Evolutionary conservation across 1,140 invertebrate genomes (phyloP).

Genomic region (Orchestia grillus): DNA sequence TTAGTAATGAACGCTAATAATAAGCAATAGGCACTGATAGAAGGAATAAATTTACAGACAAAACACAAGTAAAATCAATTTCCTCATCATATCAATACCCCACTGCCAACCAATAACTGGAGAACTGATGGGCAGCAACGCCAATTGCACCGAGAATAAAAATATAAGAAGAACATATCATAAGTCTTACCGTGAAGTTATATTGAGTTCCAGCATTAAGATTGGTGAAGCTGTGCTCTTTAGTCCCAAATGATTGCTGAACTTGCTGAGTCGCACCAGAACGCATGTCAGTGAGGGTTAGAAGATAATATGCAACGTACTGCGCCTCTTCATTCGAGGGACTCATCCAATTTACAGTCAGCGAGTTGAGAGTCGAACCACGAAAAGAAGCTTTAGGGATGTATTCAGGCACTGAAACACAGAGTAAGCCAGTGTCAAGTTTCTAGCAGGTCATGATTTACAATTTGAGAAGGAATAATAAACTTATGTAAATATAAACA

Average conservation of each 20-base stretch:
- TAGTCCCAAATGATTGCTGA: constrained; percentile 49
- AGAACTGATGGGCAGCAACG: not conserved
- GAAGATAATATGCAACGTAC: constrained; percentile 61
- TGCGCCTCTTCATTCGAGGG: constrained; percentile 55
- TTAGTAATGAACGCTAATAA: no score
- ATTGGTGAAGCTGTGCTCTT: constrained; percentile 79
- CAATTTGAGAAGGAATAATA: not conserved
- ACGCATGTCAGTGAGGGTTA: constrained; percentile 60
- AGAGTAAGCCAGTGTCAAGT: not conserved
- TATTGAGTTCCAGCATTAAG: constrained; percentile 83
- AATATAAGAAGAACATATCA: not conserved
- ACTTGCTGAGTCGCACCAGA: constrained; percentile 62
- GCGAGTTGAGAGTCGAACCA: constrained; percentile 61
- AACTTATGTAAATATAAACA: no score
- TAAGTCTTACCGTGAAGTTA: constrained; percentile 77
- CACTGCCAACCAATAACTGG: not conserved
- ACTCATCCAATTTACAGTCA: constrained; percentile 63
- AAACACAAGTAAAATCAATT: no score
- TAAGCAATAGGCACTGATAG: no score
- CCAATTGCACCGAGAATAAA: not conserved
- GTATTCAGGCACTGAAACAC: constrained; percentile 61
- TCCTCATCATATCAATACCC: no score
- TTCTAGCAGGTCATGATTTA: not conserved
- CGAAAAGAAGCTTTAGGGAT: constrained; percentile 62
- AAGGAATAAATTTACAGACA: no score